A percentile compares a stretch with the other conserved stretches of the same genome.
These are phyloP conservation scores for Amblyjoppa proteus DNA, from an alignment of 2,888 invertebrate genomes.

Conservation along the genomic window DNA sequence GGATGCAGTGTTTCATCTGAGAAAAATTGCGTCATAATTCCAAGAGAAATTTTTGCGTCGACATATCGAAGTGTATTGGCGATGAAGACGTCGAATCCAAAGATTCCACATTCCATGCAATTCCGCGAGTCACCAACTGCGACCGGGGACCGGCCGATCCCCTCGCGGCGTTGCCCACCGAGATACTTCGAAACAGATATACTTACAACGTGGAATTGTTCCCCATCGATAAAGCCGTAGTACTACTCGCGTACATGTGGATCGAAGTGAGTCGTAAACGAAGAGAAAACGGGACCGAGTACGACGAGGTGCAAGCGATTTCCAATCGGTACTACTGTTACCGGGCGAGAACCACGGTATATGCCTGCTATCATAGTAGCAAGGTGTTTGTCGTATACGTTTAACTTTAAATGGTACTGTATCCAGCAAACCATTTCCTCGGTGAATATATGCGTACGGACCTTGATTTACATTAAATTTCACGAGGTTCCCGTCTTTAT, in stretches of 20 bases:
- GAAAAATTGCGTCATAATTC: not conserved
- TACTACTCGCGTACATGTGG: conserved; percentile 27
- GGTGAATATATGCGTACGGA: conserved; percentile 15
- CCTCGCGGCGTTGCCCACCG: conserved; percentile 14
- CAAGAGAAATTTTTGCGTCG: not conserved
- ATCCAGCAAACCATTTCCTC: conserved; percentile 18
- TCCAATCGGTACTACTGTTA: conserved; percentile 57
- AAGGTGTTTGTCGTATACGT: conserved; percentile 16
- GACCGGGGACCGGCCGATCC: conserved; percentile 22
- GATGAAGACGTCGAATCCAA: conserved; percentile 12
- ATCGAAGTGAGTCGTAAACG: conserved; percentile 63
- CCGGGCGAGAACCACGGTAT: conserved; percentile 31
- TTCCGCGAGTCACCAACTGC: conserved; percentile 24
- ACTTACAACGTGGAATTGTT: conserved; percentile 65
- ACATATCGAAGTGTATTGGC: conserved; percentile 1
- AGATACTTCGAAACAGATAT: conserved; percentile 66
- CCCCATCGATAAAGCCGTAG: conserved; percentile 61
- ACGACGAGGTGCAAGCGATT: conserved; percentile 57
- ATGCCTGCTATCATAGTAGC: conserved; percentile 35
- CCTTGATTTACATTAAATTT: conserved; percentile 74
- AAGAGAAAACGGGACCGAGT: conserved; percentile 61
- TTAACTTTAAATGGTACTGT: conserved; percentile 3
- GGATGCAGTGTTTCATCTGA: not conserved
- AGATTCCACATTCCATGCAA: conserved; percentile 38
- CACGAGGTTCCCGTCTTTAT: conserved; percentile 48